These are phyloP conservation scores for Neomorphus geoffroyi DNA, from an alignment of 2,797 vertebrate species.

Conservation along the genomic window DNA sequence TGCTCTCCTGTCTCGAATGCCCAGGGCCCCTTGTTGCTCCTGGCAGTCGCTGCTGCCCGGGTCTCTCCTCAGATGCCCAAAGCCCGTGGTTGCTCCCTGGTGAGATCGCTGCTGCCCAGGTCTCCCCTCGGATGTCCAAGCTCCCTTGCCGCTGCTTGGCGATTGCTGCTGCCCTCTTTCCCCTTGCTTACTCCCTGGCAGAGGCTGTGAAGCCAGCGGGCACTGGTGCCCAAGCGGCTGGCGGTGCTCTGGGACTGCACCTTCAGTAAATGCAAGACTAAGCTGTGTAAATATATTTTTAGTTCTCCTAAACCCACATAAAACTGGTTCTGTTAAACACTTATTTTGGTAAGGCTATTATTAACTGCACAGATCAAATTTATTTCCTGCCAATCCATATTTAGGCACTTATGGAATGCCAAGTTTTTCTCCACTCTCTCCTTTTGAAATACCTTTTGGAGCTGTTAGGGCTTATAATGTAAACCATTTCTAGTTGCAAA, in stretches of 20 bases:
- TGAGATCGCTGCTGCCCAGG: no score
- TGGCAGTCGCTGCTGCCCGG: no score
- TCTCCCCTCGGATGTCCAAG: no score
- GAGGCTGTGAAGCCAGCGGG: no score
- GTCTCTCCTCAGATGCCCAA: no score
- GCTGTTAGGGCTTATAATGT: background rate
- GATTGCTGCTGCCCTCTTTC: no score
- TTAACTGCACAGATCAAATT: background rate
- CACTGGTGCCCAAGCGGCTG: no score
- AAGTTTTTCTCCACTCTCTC: background rate
- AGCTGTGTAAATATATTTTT: background rate
- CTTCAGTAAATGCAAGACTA: background rate
- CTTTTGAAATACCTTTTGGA: conserved; percentile 30
- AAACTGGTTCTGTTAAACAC: background rate
- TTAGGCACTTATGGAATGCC: background rate
- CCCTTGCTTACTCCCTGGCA: no score
- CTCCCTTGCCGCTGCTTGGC: no score
- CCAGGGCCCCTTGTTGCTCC: no score
- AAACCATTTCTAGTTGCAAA: conserved; percentile 38
- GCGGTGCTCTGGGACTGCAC: background rate
- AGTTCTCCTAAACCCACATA: background rate
- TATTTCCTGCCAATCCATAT: conserved; percentile 9
- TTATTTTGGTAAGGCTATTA: background rate
- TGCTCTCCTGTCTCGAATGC: no score
- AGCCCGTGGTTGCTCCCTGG: no score